These are phyloP conservation scores for Apostichopus parvimensis DNA, from an alignment of 35 echinoderm and acorn worm species.

Conservation along the genomic window DNA sequence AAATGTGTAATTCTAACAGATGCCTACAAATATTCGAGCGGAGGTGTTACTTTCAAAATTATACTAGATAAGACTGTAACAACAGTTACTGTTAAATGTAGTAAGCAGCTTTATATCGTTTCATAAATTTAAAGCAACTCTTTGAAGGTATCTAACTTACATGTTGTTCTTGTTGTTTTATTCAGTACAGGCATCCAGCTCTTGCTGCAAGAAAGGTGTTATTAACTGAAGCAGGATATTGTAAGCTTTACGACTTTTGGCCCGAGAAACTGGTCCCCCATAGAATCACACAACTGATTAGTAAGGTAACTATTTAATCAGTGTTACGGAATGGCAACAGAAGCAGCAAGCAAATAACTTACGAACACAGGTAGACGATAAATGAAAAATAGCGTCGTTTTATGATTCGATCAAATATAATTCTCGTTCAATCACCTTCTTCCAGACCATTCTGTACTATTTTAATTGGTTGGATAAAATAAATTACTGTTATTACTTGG, in stretches of 20 bases:
- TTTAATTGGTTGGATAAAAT: no score
- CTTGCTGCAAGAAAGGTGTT: conserved; percentile 1
- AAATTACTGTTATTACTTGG: no score
- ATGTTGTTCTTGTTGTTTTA: neutral
- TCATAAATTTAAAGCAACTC: neutral
- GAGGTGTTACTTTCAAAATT: neutral
- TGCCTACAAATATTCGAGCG: neutral
- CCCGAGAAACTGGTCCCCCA: neutral
- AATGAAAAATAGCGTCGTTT: no score
- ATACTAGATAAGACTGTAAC: neutral
- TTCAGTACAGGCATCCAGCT: conserved; percentile 4
- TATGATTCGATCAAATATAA: no score
- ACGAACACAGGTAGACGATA: no score
- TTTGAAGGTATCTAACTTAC: neutral
- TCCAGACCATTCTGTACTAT: no score
- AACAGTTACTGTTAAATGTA: neutral
- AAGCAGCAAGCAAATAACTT: no score
- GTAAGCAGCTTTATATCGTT: neutral
- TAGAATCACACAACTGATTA: neutral
- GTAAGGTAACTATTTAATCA: neutral
- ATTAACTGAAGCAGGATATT: neutral
- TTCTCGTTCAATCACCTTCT: no score
- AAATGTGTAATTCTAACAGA: neutral
- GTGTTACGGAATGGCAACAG: neutral
- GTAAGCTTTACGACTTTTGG: conserved; percentile 16